Evolutionary conservation across 2,797 vertebrate species (phyloP).

Genomic region (Denticeps clupeoides): DNA sequence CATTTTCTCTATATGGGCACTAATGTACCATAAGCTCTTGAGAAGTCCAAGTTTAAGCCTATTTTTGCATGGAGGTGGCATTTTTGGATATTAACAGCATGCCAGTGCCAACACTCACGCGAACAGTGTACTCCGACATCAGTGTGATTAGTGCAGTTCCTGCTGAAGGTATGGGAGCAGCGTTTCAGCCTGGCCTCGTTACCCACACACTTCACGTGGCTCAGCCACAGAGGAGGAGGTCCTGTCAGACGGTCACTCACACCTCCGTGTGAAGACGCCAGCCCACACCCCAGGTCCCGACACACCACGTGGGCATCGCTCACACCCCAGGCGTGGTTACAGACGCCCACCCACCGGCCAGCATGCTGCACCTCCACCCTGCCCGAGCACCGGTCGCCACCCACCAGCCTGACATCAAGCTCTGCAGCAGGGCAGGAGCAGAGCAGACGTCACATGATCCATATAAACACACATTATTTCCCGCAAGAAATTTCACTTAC

Average conservation of each 20-base stretch:
- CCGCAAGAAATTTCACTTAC: no score
- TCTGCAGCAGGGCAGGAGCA: no score
- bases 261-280: slow-evolving; percentile 33
- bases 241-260: slow-evolving; percentile 38
- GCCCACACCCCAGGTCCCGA: slow-evolving; percentile 56
- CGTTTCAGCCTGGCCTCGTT: slow-evolving; percentile 49
- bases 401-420: slow-evolving; percentile 44
- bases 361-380: slow-evolving; percentile 55
- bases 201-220: slow-evolving; percentile 50
- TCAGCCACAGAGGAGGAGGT: slow-evolving; percentile 47
- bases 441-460: no score
- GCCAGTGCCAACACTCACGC: slow-evolving; percentile 51
- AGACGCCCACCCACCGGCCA: slow-evolving; percentile 58
- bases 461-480: no score
- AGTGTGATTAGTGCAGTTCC: slow-evolving; percentile 47
- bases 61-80: not conserved
- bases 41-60: not conserved
- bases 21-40: not conserved
- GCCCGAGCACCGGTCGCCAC: slow-evolving; percentile 50
- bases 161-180: slow-evolving; percentile 40
- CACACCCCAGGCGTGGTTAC: slow-evolving; percentile 51
- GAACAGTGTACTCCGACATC: slow-evolving; percentile 58
- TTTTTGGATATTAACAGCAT: no score
- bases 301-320: slow-evolving; percentile 58
- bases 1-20: no score